Evolutionary conservation across 2,888 invertebrate genomes (phyloP), one percentile per base, ranked within the genome.

Genomic region (Sturmia bella): DNA sequence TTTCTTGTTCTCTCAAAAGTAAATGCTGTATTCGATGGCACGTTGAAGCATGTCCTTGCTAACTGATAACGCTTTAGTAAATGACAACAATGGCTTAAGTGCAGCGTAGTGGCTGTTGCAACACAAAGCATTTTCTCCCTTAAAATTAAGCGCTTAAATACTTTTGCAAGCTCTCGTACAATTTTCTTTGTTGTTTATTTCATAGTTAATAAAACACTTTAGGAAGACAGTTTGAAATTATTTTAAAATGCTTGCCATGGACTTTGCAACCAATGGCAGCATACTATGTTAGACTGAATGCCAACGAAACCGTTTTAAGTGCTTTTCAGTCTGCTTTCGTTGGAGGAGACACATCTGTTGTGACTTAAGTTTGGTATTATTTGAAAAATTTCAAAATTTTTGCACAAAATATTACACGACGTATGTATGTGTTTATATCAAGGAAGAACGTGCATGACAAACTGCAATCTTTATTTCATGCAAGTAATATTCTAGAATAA

Each of bases 401-500:
- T 68, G 32, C 9, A 9, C 32, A 32, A 32, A 32, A 32, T 32
- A 32, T 32, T 32, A 7, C 32, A 32, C 32, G n/a, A n/a, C n/a
- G n/a, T n/a, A n/a, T n/a, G n/a, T 19, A 39, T 52, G 43, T 37
- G 13, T 54, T 24, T n/a, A 21, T 37, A 48, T 63, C 56, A 57
- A 57, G 41, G 37, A 72, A 78, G 64, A 64, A 78, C 59, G 41
- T 77, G 77, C 70, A 64, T 78, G 59, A 78, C 66, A 72, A 78
- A 72, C 56, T 78, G 64, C 57, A 72, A 70, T 70, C 70, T 17
- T 9, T 19, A 19, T 50, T 50, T 13, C 21, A 12, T 50, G 21
- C 12, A 3, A 50, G 13, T 12, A 21, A 12, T 21, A 0, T 21
- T 13, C 21, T 7, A 32, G 32, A 32, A 32, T 32, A 32, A 32